Conservation (phyloP, 2,113 vertebrate genomes). For the Aphyosemion australe region DNA sequence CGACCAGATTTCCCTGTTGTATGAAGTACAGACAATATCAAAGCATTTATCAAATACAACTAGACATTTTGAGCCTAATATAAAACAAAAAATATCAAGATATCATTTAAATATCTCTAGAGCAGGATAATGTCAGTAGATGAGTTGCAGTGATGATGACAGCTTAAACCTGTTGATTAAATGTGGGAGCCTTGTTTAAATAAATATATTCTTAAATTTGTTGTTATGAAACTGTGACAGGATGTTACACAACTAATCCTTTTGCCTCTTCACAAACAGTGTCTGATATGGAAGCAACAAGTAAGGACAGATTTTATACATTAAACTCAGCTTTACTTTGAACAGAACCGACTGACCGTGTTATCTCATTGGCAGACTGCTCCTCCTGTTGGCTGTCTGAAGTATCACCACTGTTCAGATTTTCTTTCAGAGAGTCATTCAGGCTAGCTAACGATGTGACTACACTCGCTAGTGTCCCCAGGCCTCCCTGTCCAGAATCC, state of each 20-base stretch:
- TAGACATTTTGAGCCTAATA: too few relatives aligned
- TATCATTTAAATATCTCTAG: not conserved
- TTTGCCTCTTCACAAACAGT: not conserved
- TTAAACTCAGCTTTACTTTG: not conserved
- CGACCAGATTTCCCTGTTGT: too few relatives aligned
- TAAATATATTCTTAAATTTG: not conserved
- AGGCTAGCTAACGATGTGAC: conserved; percentile 95
- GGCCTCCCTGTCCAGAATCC: conserved; percentile 90
- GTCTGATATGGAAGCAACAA: not conserved
- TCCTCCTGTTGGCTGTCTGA: conserved; percentile 88
- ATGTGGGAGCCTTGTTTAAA: not conserved
- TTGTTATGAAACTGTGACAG: not conserved
- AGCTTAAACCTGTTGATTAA: not conserved
- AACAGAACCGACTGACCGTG: conserved; percentile 80
- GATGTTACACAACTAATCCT: not conserved
- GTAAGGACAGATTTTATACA: not conserved
- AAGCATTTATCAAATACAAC: not conserved
- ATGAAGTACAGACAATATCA: not conserved
- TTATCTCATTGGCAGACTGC: conserved; percentile 93
- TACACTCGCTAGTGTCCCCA: conserved; percentile 96
- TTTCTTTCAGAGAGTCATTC: conserved; percentile 83
- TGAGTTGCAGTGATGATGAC: not conserved
- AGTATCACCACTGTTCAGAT: conserved; percentile 90
- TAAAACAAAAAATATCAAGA: too few relatives aligned
- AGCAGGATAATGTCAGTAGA: not conserved